phyloP scores from a whole-genome alignment of 2,113 vertebrate species.

The Scomber colias region DNA sequence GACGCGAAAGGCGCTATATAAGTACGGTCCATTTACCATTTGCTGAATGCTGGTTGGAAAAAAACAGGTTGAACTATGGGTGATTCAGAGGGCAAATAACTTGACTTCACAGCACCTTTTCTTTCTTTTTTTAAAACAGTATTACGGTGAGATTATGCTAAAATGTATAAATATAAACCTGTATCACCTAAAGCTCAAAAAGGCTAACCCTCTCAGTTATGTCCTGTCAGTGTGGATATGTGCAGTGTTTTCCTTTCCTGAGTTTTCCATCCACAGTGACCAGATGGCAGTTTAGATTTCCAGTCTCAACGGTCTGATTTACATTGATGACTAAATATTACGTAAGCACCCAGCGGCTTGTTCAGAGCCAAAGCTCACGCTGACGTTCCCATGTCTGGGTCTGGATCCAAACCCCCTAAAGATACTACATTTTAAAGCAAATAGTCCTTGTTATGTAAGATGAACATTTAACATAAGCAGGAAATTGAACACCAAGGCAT shows the following conservation, averaged over 20 bases:
- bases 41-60: too few species aligned
- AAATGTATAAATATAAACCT: too few species aligned
- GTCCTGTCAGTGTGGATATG: background rate
- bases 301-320: conserved; percentile 24
- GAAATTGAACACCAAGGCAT: background rate
- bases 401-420: background rate
- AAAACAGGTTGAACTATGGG: too few species aligned
- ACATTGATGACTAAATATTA: conserved; percentile 47
- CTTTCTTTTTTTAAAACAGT: too few species aligned
- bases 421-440: background rate
- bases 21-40: too few species aligned
- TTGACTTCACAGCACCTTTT: too few species aligned
- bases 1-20: too few species aligned
- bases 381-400: conserved; percentile 10
- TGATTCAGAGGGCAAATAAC: too few species aligned
- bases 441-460: background rate
- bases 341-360: conserved; percentile 34
- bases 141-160: too few species aligned
- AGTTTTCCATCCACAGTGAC: conserved; percentile 36
- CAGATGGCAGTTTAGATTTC: conserved; percentile 52
- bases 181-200: too few species aligned
- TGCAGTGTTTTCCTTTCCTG: background rate
- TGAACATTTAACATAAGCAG: background rate
- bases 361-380: background rate
- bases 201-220: background rate